A percentile compares a stretch with the other conserved stretches of the same genome.
Conservation (phyloP, 2,888 invertebrate species). For the Heliconius ethilla region DNA sequence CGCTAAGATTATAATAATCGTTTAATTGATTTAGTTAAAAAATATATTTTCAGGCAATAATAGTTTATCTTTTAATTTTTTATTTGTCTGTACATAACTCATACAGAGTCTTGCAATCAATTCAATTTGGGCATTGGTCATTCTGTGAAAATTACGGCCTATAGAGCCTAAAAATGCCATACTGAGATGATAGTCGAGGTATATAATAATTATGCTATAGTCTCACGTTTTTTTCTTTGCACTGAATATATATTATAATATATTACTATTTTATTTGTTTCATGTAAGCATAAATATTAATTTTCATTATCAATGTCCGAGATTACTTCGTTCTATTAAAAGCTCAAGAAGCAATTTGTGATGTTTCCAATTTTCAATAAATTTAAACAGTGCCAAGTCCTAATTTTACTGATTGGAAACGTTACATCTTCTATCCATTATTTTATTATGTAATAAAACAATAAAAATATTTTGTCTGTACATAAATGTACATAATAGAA, state of each 20-base stretch:
- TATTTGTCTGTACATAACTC: background rate
- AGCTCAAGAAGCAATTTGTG: background rate
- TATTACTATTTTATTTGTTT: no score
- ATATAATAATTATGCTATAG: background rate
- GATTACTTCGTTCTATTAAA: background rate
- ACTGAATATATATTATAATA: no score
- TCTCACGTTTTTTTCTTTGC: background rate
- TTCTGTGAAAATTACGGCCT: constrained; percentile 32
- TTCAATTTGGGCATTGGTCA: constrained; percentile 33
- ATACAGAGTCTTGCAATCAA: constrained; percentile 19
- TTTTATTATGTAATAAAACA: background rate
- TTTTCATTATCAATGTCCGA: background rate
- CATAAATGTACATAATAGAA: no score
- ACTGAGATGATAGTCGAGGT: background rate
- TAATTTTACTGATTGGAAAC: background rate
- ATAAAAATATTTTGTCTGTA: no score
- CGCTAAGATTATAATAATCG: no score
- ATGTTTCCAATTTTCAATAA: background rate
- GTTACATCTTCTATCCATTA: no score
- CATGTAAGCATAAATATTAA: no score
- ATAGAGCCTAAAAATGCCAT: background rate
- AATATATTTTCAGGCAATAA: no score
- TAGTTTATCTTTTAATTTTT: background rate
- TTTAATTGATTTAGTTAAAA: no score
- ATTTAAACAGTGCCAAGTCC: no score